Percentiles rank a stretch among this genome's conserved stretches.
Evolutionary conservation across 2,888 invertebrate genomes (phyloP).

Genomic region (Gibbula magus): DNA sequence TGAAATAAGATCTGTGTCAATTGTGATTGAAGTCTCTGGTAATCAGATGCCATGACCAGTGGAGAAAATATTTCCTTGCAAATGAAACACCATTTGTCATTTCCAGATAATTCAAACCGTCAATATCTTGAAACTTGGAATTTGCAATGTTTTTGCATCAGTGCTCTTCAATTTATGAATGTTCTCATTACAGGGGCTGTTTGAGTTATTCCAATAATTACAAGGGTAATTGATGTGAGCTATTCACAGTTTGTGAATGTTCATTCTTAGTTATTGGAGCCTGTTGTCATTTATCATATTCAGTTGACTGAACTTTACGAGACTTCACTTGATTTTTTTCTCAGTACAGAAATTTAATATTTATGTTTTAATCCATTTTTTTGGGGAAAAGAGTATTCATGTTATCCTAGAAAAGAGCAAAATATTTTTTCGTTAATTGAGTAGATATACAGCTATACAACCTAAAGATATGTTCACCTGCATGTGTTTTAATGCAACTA

Average conservation of each 20-base stretch:
- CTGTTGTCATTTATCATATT: too few species aligned
- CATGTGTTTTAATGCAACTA: too few species aligned
- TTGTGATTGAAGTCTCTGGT: background rate
- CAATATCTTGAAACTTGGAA: background rate
- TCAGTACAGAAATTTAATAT: too few species aligned
- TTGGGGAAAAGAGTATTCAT: too few species aligned
- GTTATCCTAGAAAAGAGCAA: too few species aligned
- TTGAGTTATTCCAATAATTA: constrained; percentile 7
- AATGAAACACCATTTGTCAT: constrained; percentile 12
- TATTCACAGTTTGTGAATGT: background rate
- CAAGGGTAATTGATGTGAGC: constrained; percentile 3
- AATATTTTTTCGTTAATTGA: too few species aligned
- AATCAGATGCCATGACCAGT: background rate
- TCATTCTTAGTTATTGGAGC: too few species aligned
- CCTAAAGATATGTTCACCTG: too few species aligned
- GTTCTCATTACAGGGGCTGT: background rate
- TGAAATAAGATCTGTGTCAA: background rate
- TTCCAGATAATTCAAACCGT: background rate
- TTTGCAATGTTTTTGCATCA: background rate
- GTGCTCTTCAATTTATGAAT: constrained; percentile 9
- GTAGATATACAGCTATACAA: too few species aligned
- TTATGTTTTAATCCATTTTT: too few species aligned
- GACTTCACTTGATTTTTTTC: too few species aligned
- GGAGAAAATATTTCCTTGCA: background rate
- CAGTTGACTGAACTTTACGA: too few species aligned